Percentiles rank a stretch among this genome's conserved stretches.
These are phyloP conservation scores for Fabriciana adippe DNA, from an alignment of 2,888 invertebrate genomes.

Conservation along the genomic window DNA sequence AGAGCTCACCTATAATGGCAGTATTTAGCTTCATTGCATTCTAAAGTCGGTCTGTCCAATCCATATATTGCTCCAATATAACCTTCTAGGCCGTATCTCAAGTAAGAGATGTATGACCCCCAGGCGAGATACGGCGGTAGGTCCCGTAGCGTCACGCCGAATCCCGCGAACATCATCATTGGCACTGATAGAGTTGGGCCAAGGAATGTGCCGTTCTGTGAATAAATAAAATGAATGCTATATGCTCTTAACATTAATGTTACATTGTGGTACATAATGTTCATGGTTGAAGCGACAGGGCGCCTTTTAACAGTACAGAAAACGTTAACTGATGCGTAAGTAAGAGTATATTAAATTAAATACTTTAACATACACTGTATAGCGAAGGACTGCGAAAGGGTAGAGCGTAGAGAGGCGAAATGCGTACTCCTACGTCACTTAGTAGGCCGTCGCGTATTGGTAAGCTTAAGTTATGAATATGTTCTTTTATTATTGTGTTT, in stretches of 20 bases:
- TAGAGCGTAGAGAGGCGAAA: too few species aligned
- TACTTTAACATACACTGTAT: too few species aligned
- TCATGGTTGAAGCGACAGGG: too few species aligned
- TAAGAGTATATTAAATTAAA: too few species aligned
- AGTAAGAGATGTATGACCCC: conserved; percentile 95
- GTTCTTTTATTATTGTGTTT: too few species aligned
- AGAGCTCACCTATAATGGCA: conserved; percentile 87
- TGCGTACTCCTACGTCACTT: too few species aligned
- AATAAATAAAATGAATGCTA: conserved; percentile 5
- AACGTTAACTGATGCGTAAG: too few species aligned
- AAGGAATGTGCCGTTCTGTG: conserved; percentile 95
- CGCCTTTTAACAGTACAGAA: too few species aligned
- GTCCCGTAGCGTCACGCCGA: conserved; percentile 94
- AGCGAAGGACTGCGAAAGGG: too few species aligned
- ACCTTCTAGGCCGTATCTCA: conserved; percentile 95
- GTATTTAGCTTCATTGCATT: conserved; percentile 89
- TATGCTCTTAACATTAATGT: neutral
- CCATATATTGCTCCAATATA: conserved; percentile 93
- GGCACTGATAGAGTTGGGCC: conserved; percentile 96
- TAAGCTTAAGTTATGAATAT: too few species aligned
- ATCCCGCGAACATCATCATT: conserved; percentile 98
- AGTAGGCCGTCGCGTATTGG: too few species aligned
- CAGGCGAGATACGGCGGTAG: conserved; percentile 93
- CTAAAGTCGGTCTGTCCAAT: conserved; percentile 86
- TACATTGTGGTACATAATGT: too few species aligned